A percentile compares a stretch with the other conserved stretches of the same genome.
phyloP scores from a whole-genome alignment of 2,113 vertebrate genomes.

The Actenoides hombroni region DNA sequence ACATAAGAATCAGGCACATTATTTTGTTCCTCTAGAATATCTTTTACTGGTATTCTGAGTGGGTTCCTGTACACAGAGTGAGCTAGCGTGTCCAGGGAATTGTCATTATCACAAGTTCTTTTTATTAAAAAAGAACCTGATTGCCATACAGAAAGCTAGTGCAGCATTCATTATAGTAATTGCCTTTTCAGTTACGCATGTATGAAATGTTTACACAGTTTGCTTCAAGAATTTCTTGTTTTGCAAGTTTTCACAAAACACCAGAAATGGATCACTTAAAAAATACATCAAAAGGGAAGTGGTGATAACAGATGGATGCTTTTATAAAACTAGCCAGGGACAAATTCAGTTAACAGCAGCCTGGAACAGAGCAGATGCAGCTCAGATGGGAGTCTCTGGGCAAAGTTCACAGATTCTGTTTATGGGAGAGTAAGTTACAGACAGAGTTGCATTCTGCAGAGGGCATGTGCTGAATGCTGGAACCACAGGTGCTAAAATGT shows the following conservation, averaged over 20 bases:
- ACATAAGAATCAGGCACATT: not conserved
- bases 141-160: not conserved
- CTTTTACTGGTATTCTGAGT: not conserved
- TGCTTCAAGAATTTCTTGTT: slow-evolving; percentile 32
- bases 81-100: not conserved
- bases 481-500: not conserved
- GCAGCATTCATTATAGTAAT: not conserved
- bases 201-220: slow-evolving; percentile 23
- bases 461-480: not conserved
- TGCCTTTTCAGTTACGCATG: not conserved
- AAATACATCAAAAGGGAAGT: not conserved
- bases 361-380: not conserved
- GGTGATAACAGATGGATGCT: slow-evolving; percentile 29
- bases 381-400: not conserved
- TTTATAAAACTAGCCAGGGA: not conserved
- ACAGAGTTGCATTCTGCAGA: not conserved
- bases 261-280: not conserved
- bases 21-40: not conserved
- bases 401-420: not conserved
- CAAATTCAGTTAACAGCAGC: not conserved
- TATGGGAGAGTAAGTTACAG: not conserved
- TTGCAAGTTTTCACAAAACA: not conserved
- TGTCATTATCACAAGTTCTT: not conserved
- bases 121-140: not conserved
- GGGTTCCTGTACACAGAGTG: not conserved